Evolutionary conservation across 2,888 invertebrate genomes (phyloP), one percentile per base, ranked within the genome.

Genomic region (Euplexia lucipara): DNA sequence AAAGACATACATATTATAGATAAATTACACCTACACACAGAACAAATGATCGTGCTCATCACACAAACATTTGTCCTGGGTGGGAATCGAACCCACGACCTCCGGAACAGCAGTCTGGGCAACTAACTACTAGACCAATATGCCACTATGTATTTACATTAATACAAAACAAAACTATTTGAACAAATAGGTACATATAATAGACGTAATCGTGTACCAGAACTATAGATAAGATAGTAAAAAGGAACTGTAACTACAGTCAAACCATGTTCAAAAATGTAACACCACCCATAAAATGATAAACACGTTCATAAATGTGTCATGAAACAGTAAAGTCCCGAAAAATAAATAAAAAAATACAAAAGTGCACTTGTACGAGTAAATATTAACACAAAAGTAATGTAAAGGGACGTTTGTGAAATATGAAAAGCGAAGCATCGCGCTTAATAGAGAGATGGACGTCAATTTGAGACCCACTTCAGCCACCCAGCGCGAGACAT

Each of bases 401-500:
- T 81, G 64, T 79, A 74, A 76, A 72, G 72, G 73, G 87, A 84
- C 83, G 81, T 69, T 69, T 81, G 80, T 74, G 83, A 87, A 84
- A 84, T 88, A 88, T 88, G 87, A 89, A 88, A 86, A 86, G 87
- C 82, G 83, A 81, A 82, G 79, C 85, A 78, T 87, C 86, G 83
- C 86, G 85, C 81, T 83, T 89, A 88, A 89, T 87, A 87, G 82
- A 84, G 86, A 84, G 84, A 85, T 83, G 86, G 88, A 84, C 88
- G 89, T 90, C 90, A 88, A 89, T 89, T 88, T 86, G 83, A 82
- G 87, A 88, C 86, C 87, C 89, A 86, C 87, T 88, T 88, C 86
- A 87, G 80, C 73, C 76, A 69, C 65, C 76, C 77, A 54, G 22
- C 59, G 79, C 79, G 81, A 84, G 83, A 83, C 80, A 79, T 80